Evolutionary conservation across 2,797 vertebrate species (phyloP).

Genomic region (Clarias laeviceps): DNA sequence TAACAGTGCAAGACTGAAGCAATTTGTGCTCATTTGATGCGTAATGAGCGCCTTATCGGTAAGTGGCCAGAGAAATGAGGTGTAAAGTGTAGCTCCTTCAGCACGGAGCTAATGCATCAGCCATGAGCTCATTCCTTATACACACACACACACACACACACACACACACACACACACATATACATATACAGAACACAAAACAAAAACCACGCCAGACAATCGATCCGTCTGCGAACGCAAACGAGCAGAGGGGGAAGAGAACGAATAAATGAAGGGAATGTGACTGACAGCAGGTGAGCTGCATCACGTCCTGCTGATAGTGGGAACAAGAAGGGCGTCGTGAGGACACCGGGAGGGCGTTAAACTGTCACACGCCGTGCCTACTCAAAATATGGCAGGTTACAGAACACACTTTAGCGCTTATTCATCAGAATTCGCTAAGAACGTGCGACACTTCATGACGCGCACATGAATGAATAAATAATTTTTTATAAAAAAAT

Average conservation of each 20-base stretch:
- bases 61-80: conserved; percentile 71
- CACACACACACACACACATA: not conserved
- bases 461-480: not conserved
- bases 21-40: conserved; percentile 74
- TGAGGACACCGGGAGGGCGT: not conserved
- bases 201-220: not conserved
- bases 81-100: conserved; percentile 68
- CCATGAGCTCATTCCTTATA: conserved; percentile 64
- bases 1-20: conserved; percentile 69
- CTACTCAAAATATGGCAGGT: conserved; percentile 12
- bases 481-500: too few relatives aligned
- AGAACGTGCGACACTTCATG: not conserved
- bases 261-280: not conserved
- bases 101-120: conserved; percentile 58
- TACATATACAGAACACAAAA: not conserved
- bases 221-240: not conserved
- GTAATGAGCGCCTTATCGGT: conserved; percentile 72
- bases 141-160: too few relatives aligned
- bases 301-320: not conserved
- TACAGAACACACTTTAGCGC: conserved; percentile 24
- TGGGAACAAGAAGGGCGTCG: not conserved
- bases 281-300: conserved; percentile 11
- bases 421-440: not conserved
- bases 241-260: not conserved
- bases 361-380: not conserved